Evolutionary conservation across 2,888 invertebrate genomes (phyloP).

Genomic region (Heliconius ethilla): DNA sequence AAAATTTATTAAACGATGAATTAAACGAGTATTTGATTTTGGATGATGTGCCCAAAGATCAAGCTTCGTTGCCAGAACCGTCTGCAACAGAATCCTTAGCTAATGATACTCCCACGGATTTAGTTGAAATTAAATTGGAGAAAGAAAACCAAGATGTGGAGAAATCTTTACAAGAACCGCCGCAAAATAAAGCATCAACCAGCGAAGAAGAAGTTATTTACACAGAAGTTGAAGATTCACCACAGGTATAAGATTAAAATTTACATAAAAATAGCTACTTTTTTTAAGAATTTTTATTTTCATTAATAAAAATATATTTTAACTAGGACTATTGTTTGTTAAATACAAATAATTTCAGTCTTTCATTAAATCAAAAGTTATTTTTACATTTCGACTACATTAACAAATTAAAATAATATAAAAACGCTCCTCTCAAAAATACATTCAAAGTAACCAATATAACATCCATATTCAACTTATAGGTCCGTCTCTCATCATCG

Average conservation of each 20-base stretch:
- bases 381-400: not conserved
- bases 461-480: not conserved
- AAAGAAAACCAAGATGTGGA: slow-evolving; percentile 40
- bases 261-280: slow-evolving; percentile 26
- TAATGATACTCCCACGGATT: slow-evolving; percentile 33
- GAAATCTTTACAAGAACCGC: slow-evolving; percentile 37
- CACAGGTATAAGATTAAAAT: slow-evolving; percentile 61
- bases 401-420: not conserved
- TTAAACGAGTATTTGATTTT: slow-evolving; percentile 62
- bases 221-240: slow-evolving; percentile 67
- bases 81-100: slow-evolving; percentile 57
- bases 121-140: slow-evolving; percentile 37
- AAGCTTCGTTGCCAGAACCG: slow-evolving; percentile 65
- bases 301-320: too few species aligned
- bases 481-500: slow-evolving; percentile 53
- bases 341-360: not conserved
- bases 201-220: slow-evolving; percentile 63
- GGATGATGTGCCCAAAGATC: slow-evolving; percentile 64
- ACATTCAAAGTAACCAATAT: not conserved
- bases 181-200: slow-evolving; percentile 38
- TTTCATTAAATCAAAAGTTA: not conserved
- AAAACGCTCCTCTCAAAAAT: not conserved
- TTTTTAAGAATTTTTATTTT: too few species aligned
- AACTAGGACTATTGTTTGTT: not conserved
- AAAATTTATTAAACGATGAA: slow-evolving; percentile 53